Evolutionary conservation across 2,113 vertebrate genomes (phyloP).

Genomic region (Alexandromys fortis): DNA sequence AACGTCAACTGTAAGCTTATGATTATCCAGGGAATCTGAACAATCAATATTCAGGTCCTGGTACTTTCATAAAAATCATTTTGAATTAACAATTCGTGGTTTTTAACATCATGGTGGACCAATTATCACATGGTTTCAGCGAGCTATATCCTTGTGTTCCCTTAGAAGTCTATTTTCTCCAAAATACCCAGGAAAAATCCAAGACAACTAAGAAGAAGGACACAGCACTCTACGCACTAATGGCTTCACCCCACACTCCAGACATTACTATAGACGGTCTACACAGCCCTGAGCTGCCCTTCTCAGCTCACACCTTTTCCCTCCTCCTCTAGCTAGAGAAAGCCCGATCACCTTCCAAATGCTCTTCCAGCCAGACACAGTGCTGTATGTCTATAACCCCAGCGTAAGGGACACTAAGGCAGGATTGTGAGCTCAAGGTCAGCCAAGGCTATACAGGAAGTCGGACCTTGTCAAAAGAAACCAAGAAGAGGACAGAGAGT

Average conservation of each 20-base stretch:
- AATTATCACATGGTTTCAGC: conserved; percentile 1
- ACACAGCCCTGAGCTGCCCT: neutral
- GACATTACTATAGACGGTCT: too few species aligned
- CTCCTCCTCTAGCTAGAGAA: neutral
- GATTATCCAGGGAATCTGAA: neutral
- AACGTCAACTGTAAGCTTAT: neutral
- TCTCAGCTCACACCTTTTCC: neutral
- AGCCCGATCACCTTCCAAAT: neutral
- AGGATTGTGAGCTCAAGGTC: neutral
- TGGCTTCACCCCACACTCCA: neutral
- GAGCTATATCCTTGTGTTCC: neutral
- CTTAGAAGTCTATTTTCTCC: conserved; percentile 43
- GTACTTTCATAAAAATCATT: conserved; percentile 54
- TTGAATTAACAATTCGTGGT: conserved; percentile 39
- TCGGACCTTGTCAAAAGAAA: neutral
- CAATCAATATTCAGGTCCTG: neutral
- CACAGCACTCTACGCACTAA: neutral
- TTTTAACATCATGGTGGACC: neutral
- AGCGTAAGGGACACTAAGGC: neutral
- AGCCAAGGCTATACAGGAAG: neutral
- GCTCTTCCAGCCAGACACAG: neutral
- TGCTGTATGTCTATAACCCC: neutral
- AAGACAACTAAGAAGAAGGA: neutral
- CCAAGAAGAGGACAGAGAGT: neutral
- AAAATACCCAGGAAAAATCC: conserved; percentile 17